Evolutionary conservation across 2,888 invertebrate genomes (phyloP), one percentile per base, ranked within the genome.

Genomic region (Cecidostiba fungosa): DNA sequence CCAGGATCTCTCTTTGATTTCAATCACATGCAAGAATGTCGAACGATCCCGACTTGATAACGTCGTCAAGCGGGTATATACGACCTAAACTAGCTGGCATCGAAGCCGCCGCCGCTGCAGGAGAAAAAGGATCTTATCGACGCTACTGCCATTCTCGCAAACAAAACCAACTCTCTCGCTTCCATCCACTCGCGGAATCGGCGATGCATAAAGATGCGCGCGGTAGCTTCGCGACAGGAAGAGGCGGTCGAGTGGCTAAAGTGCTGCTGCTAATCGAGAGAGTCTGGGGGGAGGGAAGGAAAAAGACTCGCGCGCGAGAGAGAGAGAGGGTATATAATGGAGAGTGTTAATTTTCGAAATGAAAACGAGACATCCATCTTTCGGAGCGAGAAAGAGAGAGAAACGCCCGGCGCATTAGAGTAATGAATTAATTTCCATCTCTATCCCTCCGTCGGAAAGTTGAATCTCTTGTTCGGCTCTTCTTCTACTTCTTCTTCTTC

Each of bases 371-470:
- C 92, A 91, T 92, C 91, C 91, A 91, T 93, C 92, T 92, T 92
- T 92, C 36, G 29, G 8, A 19, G 70, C 2, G 70, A 32, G 32
- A 19, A 2, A 29, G 69, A 10, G 69, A 29, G 19, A n/a, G 70
- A 14, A 36, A 90, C 90, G 90, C 39, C 91, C 90, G 90, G 90
- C 91, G 92, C 93, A 93, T 93, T 93, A 93, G 92, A 91, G 92
- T 93, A 93, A 93, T 93, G 93, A 93, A 93, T 93, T 93, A 92
- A 93, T 93, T 93, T 93, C 90, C 93, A 93, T 92, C 92, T 77
- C 86, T 86, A 36, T 82, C 47, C 79, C 77, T 82, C 80, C 78
- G 80, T 74, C 84, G 77, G 84, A 81, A 79, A 87, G 86, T 77
- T 85, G 84, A 83, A 87, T 87, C 88, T 88, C 86, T 87, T 88